Evolutionary conservation across 64 coral and sea anemone species (phyloP).

Genomic region (Montipora capricornis): DNA sequence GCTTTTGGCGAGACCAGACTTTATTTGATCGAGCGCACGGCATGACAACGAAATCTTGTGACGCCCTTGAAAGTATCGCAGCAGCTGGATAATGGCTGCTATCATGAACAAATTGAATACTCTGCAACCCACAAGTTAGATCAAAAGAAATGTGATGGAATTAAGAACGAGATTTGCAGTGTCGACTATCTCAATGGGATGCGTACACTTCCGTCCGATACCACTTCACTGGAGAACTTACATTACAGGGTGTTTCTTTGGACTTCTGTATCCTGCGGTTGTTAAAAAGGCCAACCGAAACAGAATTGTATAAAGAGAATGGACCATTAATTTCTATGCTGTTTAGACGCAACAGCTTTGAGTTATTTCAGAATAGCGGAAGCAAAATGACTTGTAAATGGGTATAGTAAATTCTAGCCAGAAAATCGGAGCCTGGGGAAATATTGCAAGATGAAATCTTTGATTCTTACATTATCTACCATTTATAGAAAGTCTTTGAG

Average conservation of each 20-base stretch:
- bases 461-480: too few species aligned
- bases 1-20: conserved; percentile 90
- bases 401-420: too few species aligned
- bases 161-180: too few species aligned
- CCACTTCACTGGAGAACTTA: background rate
- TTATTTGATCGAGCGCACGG: conserved; percentile 76
- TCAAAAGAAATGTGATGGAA: too few species aligned
- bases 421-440: background rate
- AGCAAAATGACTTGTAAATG: too few species aligned
- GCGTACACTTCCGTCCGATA: too few species aligned
- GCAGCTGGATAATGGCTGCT: background rate
- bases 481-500: too few species aligned
- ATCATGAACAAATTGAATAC: too few species aligned
- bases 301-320: background rate
- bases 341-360: background rate
- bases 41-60: conserved; percentile 85
- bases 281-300: background rate
- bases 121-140: background rate
- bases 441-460: too few species aligned
- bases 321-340: background rate
- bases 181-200: too few species aligned
- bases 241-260: background rate
- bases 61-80: conserved; percentile 79
- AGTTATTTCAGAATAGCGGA: background rate
- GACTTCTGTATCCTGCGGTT: background rate